phyloP scores from a whole-genome alignment of 2,888 invertebrate species.

The Mystacides longicornis region DNA sequence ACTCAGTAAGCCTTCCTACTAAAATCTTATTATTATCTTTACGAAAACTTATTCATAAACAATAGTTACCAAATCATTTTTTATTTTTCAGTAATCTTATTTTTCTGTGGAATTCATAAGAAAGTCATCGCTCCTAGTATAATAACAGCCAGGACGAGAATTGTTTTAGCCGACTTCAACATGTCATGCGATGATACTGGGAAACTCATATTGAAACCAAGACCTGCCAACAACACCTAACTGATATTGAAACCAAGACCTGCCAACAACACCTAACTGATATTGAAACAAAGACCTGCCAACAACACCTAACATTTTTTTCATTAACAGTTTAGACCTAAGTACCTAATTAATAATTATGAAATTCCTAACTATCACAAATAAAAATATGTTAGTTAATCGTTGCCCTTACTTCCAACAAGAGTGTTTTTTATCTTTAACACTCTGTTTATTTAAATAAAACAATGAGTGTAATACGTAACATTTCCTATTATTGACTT shows the following conservation, averaged over 20 bases:
- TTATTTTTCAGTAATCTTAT: slow-evolving; percentile 74
- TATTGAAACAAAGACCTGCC: slow-evolving; percentile 73
- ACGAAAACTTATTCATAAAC: no score
- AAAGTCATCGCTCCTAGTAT: slow-evolving; percentile 95
- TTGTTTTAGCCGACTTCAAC: slow-evolving; percentile 89
- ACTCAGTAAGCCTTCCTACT: slow-evolving; percentile 55
- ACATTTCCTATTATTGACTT: no score
- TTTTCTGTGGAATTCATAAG: slow-evolving; percentile 89
- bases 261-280: slow-evolving; percentile 29
- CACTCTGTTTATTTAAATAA: no score
- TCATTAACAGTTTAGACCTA: no score
- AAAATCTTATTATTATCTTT: not conserved
- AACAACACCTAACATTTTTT: slow-evolving; percentile 26
- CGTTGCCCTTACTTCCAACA: no score
- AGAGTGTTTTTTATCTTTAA: no score
- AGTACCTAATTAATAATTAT: no score
- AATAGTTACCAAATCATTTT: no score
- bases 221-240: slow-evolving; percentile 47
- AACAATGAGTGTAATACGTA: no score
- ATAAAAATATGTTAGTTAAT: no score
- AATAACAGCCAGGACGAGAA: slow-evolving; percentile 84
- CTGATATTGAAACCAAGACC: slow-evolving; percentile 71
- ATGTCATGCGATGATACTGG: slow-evolving; percentile 98
- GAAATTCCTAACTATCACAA: no score
- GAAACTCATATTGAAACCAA: slow-evolving; percentile 86